phyloP scores from a whole-genome alignment of 53 echinoderm and acorn worm species.

The Pentamera pediparva region DNA sequence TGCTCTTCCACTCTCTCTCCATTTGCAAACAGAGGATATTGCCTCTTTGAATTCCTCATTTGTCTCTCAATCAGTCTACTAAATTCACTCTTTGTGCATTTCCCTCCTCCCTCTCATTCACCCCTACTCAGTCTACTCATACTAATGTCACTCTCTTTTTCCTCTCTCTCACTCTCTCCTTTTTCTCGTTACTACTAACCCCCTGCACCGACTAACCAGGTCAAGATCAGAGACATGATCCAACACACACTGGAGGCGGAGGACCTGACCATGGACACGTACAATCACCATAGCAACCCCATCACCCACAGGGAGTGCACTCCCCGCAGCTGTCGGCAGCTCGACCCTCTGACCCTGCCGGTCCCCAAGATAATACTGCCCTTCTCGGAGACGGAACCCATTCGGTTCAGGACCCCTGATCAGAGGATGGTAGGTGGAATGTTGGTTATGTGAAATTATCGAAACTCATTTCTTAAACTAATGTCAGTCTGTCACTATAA shows the following conservation, averaged over 20 bases:
- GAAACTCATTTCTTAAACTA: neutral
- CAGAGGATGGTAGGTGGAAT: slow-evolving; percentile 93
- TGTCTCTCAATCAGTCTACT: too few relatives aligned
- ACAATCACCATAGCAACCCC: slow-evolving; percentile 35
- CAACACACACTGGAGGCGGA: slow-evolving; percentile 40
- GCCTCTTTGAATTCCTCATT: too few relatives aligned
- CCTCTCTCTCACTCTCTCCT: neutral
- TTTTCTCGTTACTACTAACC: neutral
- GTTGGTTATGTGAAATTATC: too few relatives aligned
- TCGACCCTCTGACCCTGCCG: slow-evolving; percentile 79
- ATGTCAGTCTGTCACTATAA: neutral
- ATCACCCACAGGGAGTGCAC: slow-evolving; percentile 5
- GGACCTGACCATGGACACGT: slow-evolving; percentile 33
- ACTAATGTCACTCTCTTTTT: neutral
- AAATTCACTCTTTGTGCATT: neutral
- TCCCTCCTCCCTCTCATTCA: neutral
- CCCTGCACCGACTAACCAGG: slow-evolving; percentile 34
- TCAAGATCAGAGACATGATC: slow-evolving; percentile 61
- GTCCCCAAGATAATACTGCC: slow-evolving; percentile 91
- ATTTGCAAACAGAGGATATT: too few relatives aligned
- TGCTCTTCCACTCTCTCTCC: neutral
- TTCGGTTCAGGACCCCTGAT: slow-evolving; percentile 82
- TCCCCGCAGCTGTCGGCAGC: neutral
- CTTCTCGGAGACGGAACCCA: slow-evolving; percentile 80
- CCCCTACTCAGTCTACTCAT: neutral